Base-by-base conservation (phyloP, 2,797 vertebrate genomes). In the Harpagifer antarcticus region DNA sequence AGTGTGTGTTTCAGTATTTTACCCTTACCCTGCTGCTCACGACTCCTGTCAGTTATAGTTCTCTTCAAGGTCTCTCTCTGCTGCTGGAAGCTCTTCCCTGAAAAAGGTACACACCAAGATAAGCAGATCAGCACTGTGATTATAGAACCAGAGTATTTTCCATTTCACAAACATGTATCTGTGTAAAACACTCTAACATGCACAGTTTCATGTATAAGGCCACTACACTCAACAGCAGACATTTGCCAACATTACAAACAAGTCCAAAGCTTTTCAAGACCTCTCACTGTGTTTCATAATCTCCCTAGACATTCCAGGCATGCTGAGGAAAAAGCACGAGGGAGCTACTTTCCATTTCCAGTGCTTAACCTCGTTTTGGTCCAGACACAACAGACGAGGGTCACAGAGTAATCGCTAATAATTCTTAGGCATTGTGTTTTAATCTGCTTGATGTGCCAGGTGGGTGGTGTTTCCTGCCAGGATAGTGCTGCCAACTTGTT, bases 61-160 rank as follows among this genome's bases (percentile, higher is more conserved):
- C 96, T 98, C 86, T 98, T 99, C 95, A 99, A 96, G 80, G 97
- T 96, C 93, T 99, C 98, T 89, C 98, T 96, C 92, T 99, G 98
- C 57, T 99, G 98, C 89, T 99, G 98, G 92, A 99, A 99, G 81
- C 94, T 96, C 93, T 98, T 99, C 61, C 98, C 98, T 99, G 83
- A 61, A 65, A 74, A 77, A 72, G 7, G 43, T 13, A n/a, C 63
- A 45, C 11, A 50, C n/a, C 33, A 52, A 70, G 12, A 53, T 10
- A 63, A 50, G 69, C 20, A 64, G 31, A 45, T 70, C 45, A 76
- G n/a, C 53, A 56, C 11, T 19, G 31, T 47, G 53, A 31, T 62
- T 54, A 58, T 4, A 63, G 11, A 78, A 3, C 5, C 15, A 40
- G 20, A 37, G 2, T 60, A 13, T 65, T 63, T 74, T 53, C 14